Evolutionary conservation across 2,797 vertebrate species (phyloP), one percentile per base, ranked within the genome.

Genomic region (Sparus aurata): DNA sequence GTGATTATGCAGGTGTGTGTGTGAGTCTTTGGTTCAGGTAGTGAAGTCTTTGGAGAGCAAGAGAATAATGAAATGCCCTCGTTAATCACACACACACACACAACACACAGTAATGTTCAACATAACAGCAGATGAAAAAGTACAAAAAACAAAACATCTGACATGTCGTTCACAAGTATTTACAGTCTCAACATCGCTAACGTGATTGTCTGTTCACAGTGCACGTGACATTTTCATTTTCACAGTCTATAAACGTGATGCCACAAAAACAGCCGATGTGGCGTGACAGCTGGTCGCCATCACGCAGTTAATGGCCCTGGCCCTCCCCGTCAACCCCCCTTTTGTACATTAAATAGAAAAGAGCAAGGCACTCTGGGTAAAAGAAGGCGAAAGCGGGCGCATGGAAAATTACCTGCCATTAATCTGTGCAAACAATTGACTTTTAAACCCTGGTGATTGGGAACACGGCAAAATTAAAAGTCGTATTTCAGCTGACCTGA

Each of bases 341-440:
- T 87, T 87, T 90, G 82, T 89, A 90, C 87, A 89, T 91, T 92
- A 93, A 93, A 94, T 93, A 94, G 76, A 92, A 90, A 88, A 93
- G 80, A 92, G 90, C 88, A 95, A 96, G 94, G 93, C 93, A 95
- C 93, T 93, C 84, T 92, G 90, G 89, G 90, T 90, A 87, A 87
- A 82, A 84, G 55, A 85, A 89, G 88, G 91, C 83, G 64, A 89
- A 91, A 74, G 68, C 68, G 66, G 69, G 80, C 70, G 77, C 77
- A 87, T 76, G 74, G 84, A 92, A 90, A 89, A 94, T 93, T 84
- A 91, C 91, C 89, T 91, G 85, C 85, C 80, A 91, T 94, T 93
- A 93, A 93, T 94, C 88, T 92, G 90, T 94, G 92, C 92, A 95
- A 95, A 95, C 92, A 86, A 90, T 94, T 93, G 87, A 92, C 91